Evolutionary conservation across 2,888 invertebrate species (phyloP), one percentile per base, ranked within the genome.

Genomic region (Amorpha juglandis): DNA sequence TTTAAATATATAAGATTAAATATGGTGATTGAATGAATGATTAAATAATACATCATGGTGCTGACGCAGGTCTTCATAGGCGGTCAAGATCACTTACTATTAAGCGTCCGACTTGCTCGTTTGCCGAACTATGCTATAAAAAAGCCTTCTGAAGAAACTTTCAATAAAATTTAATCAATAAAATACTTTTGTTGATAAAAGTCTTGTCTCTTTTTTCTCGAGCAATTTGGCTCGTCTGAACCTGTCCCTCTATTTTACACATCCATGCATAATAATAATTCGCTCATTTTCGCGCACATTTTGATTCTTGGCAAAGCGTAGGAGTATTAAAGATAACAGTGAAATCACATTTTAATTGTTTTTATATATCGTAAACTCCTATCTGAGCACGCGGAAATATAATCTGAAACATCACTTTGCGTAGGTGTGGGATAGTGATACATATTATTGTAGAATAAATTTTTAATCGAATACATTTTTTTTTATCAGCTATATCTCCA

Each of bases 361-460:
- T 27, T 27, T 27, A 27, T 27, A 27, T 4, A 27, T 27, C 38
- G 38, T 55, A 16, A n/a, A 55, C n/a, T 55, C 0, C 7, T 16
- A 9, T 35, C 35, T 35, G 9, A 38, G 38, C 38, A 55, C n/a
- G 55, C 55, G 55, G 35, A 55, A 55, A 55, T 21, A 55, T 9
- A 9, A 35, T 27, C 14, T 38, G 35, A 38, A 38, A 55, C 35
- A 11, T 38, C 16, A 8, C 11, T 16, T 16, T 1, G 55, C 19
- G 55, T 55, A 16, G 38, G 55, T 38, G 35, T 35, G 11, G 11
- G 1, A 16, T 55, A 55, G 55, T 38, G 38, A 9, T 7, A 16
- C 9, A 35, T 38, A n/a, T n/a, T n/a, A n/a, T n/a, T n/a, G n/a
- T n/a, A n/a, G 55, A 55, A 55, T 55, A 35, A 33, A 55, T 38